Conservation (phyloP, 2,888 invertebrate genomes). For the Peribatodes rhomboidaria region DNA sequence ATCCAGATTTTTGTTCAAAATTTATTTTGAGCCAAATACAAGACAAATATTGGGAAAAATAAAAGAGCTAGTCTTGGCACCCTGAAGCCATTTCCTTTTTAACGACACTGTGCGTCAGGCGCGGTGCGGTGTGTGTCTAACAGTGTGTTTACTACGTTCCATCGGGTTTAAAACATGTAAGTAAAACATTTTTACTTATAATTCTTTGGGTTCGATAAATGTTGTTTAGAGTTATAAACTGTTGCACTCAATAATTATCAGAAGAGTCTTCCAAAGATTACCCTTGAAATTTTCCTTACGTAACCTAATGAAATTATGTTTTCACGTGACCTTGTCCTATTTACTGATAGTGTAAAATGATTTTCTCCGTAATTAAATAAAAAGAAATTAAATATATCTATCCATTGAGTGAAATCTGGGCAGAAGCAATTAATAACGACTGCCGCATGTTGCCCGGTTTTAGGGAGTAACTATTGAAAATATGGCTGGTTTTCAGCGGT, state of each 20-base stretch:
- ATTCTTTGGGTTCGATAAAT: no score
- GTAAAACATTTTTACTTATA: conserved; percentile 50
- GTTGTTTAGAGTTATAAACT: not conserved
- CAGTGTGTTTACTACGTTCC: conserved; percentile 73
- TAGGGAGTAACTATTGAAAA: conserved; percentile 45
- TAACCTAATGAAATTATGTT: conserved; percentile 80
- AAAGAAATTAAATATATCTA: not conserved
- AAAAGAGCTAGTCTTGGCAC: no score
- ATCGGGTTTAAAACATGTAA: conserved; percentile 83
- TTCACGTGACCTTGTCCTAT: conserved; percentile 83
- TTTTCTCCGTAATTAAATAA: not conserved
- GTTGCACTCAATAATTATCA: not conserved
- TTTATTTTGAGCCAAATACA: no score
- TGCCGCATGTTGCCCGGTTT: conserved; percentile 15
- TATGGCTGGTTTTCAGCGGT: conserved; percentile 15
- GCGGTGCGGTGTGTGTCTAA: conserved; percentile 80
- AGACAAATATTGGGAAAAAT: no score
- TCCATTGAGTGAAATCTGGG: not conserved
- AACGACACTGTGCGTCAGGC: conserved; percentile 80
- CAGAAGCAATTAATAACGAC: not conserved
- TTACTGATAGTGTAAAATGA: conserved; percentile 33
- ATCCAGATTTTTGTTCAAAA: no score
- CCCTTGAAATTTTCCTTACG: conserved; percentile 71
- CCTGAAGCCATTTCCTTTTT: conserved; percentile 69
- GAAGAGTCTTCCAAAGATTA: conserved; percentile 1